These are phyloP conservation scores for Aramus guarauna DNA, from an alignment of 2,113 vertebrate genomes.

Conservation along the genomic window DNA sequence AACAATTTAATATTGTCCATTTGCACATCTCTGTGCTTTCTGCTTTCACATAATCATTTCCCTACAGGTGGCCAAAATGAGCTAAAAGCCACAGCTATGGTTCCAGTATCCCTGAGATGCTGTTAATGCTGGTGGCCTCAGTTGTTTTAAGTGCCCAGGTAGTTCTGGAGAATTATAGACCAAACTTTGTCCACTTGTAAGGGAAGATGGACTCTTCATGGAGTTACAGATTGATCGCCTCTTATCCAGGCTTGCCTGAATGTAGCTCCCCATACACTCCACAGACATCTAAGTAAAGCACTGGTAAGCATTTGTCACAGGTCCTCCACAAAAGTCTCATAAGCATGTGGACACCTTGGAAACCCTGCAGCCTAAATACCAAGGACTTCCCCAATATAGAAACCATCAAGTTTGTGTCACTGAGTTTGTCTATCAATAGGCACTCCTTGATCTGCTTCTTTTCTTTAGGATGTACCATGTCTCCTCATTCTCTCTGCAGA, in stretches of 20 bases:
- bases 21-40: background rate
- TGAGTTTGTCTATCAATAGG: background rate
- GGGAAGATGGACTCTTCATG: background rate
- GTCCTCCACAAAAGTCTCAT: background rate
- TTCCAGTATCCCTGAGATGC: rapidly evolving
- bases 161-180: background rate
- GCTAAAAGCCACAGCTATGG: background rate
- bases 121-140: background rate
- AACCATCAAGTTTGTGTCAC: background rate
- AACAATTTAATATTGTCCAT: background rate
- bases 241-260: background rate
- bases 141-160: background rate
- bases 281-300: background rate
- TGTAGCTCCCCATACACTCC: background rate
- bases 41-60: background rate
- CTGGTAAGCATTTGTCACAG: background rate
- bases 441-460: background rate
- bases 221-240: background rate
- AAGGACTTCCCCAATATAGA: background rate
- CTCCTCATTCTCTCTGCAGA: background rate
- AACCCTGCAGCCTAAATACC: background rate
- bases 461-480: background rate
- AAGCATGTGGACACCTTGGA: background rate
- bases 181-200: background rate
- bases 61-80: background rate